These are phyloP conservation scores for Ciona savignyi DNA, from an alignment of 23 tunicate genomes.

Conservation along the genomic window DNA sequence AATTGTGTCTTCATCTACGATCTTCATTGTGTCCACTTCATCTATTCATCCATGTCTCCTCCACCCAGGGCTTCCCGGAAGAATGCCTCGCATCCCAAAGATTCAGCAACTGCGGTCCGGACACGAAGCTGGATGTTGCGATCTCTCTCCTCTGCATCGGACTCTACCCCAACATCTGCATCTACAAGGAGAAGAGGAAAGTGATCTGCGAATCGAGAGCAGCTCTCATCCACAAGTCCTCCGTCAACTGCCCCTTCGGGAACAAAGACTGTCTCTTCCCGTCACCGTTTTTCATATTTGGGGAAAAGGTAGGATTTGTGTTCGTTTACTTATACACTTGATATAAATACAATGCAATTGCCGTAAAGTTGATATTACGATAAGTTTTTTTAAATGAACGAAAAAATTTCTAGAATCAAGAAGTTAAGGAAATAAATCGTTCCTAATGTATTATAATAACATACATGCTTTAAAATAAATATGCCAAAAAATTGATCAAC, in stretches of 20 bases:
- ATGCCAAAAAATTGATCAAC: too few species aligned
- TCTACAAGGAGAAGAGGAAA: constrained; percentile 89
- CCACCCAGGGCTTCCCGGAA: constrained; percentile 96
- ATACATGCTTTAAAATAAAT: too few species aligned
- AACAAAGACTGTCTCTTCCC: constrained; percentile 91
- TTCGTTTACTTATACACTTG: too few species aligned
- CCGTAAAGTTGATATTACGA: too few species aligned
- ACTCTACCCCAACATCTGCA: constrained; percentile 78
- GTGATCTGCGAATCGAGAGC: constrained; percentile 72
- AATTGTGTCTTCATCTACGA: too few species aligned
- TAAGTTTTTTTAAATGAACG: too few species aligned
- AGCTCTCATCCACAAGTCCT: constrained; percentile 90
- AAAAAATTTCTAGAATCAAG: too few species aligned
- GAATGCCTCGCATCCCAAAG: constrained; percentile 40
- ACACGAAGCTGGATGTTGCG: constrained; percentile 55
- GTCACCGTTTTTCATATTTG: constrained; percentile 77
- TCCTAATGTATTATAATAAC: too few species aligned
- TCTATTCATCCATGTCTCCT: too few species aligned
- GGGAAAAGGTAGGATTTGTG: constrained; percentile 97
- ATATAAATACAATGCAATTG: too few species aligned
- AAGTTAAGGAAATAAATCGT: too few species aligned
- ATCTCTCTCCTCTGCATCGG: constrained; percentile 80
- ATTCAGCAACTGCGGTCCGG: constrained; percentile 57
- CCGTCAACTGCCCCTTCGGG: constrained; percentile 93
- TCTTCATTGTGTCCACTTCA: too few species aligned